phyloP scores from a whole-genome alignment of 2,888 invertebrate species.

The Eupithecia exiguata region DNA sequence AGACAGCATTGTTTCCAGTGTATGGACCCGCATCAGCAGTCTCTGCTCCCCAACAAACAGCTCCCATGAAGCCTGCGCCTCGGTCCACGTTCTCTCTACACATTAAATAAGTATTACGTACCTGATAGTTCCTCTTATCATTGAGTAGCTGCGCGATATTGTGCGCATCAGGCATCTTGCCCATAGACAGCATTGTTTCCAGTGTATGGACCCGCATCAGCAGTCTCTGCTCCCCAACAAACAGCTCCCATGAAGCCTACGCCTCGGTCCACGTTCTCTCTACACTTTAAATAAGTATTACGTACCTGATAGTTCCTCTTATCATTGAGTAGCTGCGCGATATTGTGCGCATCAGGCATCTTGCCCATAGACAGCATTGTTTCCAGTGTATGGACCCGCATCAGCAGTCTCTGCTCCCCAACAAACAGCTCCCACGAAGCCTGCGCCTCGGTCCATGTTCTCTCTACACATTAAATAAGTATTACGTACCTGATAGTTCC shows the following conservation, averaged over 20 bases:
- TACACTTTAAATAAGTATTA: slow-evolving; percentile 82
- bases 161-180: slow-evolving; percentile 75
- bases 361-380: slow-evolving; percentile 87
- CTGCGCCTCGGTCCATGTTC: slow-evolving; percentile 86
- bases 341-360: no score
- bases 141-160: no score
- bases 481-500: slow-evolving; percentile 74
- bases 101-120: no score
- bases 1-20: no score
- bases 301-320: no score
- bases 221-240: slow-evolving; percentile 97
- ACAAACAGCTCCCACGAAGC: slow-evolving; percentile 92
- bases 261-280: slow-evolving; percentile 88
- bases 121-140: no score
- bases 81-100: no score
- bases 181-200: slow-evolving; percentile 90
- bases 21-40: no score
- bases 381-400: slow-evolving; percentile 96
- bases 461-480: slow-evolving; percentile 86
- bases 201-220: slow-evolving; percentile 96
- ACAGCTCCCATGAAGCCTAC: slow-evolving; percentile 88
- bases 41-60: no score
- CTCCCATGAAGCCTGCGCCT: no score
- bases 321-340: no score
- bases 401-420: slow-evolving; percentile 96